These are phyloP conservation scores for Acanthopleura granulata DNA, from an alignment of 2,888 invertebrate genomes.

Conservation along the genomic window DNA sequence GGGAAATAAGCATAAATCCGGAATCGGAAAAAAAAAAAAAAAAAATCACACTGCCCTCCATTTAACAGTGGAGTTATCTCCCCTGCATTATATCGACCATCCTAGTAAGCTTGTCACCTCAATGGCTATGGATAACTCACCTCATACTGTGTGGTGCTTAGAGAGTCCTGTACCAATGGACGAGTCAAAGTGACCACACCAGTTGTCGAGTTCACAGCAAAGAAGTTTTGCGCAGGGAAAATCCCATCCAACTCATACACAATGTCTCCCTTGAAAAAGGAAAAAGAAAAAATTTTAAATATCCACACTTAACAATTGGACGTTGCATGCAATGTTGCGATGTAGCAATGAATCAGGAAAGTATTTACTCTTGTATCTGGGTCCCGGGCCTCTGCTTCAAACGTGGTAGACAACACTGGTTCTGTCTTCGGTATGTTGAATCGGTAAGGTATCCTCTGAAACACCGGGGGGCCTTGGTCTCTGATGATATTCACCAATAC, in stretches of 20 bases:
- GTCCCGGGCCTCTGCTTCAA: constrained; percentile 45
- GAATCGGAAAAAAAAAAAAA: no score
- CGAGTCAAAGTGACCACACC: constrained; percentile 37
- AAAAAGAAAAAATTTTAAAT: neutral
- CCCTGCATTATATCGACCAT: no score
- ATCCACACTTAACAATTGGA: neutral
- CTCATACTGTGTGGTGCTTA: constrained; percentile 38
- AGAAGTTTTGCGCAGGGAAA: constrained; percentile 56
- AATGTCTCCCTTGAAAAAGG: constrained; percentile 47
- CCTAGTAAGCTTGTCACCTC: no score
- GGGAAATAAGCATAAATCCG: no score
- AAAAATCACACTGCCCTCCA: no score
- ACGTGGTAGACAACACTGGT: constrained; percentile 35
- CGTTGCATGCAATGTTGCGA: no score
- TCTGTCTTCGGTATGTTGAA: constrained; percentile 41
- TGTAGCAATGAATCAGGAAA: neutral
- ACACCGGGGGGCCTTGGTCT: constrained; percentile 36
- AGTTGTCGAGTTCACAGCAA: constrained; percentile 42
- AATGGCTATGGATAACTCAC: constrained; percentile 31
- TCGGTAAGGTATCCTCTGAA: constrained; percentile 37
- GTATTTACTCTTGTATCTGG: constrained; percentile 39
- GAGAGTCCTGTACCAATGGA: constrained; percentile 40
- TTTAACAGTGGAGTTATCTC: no score
- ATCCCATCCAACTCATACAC: constrained; percentile 47
- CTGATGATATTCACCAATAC: constrained; percentile 34